phyloP scores from a whole-genome alignment of 2,888 invertebrate genomes.

The Eugnorisma glareosa region DNA sequence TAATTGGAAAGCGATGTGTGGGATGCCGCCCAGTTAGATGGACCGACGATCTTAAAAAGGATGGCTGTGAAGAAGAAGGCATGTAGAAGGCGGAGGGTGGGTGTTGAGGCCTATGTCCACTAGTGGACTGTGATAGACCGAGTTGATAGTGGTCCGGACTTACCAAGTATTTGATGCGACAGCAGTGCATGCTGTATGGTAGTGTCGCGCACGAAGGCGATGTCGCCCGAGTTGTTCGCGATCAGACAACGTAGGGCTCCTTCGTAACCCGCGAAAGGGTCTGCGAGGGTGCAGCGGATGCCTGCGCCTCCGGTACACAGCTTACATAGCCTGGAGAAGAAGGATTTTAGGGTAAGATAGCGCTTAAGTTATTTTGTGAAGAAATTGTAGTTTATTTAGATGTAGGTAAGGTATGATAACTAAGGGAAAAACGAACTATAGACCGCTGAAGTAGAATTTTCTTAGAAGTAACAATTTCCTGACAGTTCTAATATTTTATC shows the following conservation, averaged over 20 bases:
- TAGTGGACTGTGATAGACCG: background rate
- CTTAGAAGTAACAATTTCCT: background rate
- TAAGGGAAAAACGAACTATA: background rate
- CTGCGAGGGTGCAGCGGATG: conserved; percentile 94
- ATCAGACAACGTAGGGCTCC: conserved; percentile 97
- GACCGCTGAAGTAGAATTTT: background rate
- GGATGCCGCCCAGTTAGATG: background rate
- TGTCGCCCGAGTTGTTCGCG: conserved; percentile 93
- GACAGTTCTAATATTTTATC: background rate
- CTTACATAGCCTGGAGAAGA: conserved; percentile 93
- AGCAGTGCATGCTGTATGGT: conserved; percentile 94
- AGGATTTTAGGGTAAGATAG: background rate
- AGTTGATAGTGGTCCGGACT: background rate
- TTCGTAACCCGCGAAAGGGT: conserved; percentile 97
- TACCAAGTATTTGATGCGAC: conserved; percentile 87
- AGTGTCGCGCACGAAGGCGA: conserved; percentile 97
- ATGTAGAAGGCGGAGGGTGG: background rate
- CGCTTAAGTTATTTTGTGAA: background rate
- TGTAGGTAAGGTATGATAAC: no score
- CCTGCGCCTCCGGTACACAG: conserved; percentile 96
- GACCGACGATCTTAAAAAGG: background rate
- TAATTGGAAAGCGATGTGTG: background rate
- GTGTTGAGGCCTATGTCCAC: background rate
- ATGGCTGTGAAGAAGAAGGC: background rate
- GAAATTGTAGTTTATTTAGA: background rate